These are phyloP conservation scores for Alligator mississippiensis DNA, from an alignment of 2,113 vertebrate genomes.

Conservation along the genomic window DNA sequence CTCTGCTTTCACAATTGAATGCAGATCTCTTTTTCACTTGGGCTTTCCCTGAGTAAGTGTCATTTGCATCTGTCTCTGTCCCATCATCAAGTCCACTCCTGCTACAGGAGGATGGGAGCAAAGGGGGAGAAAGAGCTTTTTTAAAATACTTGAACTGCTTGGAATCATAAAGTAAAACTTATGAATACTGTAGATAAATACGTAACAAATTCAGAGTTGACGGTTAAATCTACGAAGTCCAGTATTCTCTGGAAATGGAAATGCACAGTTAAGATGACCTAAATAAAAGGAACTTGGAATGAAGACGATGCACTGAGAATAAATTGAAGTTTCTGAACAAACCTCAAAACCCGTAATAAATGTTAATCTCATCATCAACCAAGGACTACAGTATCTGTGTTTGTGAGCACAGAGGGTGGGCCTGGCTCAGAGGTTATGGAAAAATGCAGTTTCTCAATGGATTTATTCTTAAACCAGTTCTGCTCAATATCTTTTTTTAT, in stretches of 20 bases:
- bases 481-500: background rate
- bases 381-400: background rate
- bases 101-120: background rate
- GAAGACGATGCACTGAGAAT: background rate
- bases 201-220: background rate
- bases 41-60: background rate
- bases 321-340: background rate
- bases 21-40: background rate
- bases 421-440: background rate
- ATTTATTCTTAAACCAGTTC: constrained; percentile 14
- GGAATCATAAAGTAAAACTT: background rate
- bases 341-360: background rate
- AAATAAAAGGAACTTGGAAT: background rate
- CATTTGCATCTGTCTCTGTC: background rate
- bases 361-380: background rate
- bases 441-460: background rate
- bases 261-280: background rate
- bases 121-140: background rate
- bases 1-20: background rate
- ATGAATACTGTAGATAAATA: background rate
- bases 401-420: background rate
- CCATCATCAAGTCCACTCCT: background rate
- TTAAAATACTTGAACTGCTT: background rate
- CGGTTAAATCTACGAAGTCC: background rate
- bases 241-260: background rate